These are phyloP conservation scores for Drosophila anomelani DNA, from an alignment of 2,888 invertebrate genomes.

Conservation along the genomic window DNA sequence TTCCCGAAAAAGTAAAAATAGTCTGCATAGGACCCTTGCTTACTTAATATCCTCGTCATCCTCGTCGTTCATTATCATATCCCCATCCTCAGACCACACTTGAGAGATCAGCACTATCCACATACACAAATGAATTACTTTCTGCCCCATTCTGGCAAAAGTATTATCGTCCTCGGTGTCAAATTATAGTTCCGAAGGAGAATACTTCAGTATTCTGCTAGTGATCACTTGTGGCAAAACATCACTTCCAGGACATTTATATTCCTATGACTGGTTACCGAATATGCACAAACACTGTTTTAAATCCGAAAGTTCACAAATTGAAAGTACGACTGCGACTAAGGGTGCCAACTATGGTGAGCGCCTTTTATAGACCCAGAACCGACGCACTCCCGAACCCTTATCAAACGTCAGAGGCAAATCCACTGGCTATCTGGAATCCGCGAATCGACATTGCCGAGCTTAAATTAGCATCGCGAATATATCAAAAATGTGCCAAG, in stretches of 20 bases:
- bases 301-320: slow-evolving; percentile 13
- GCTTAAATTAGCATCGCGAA: slow-evolving; percentile 36
- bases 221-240: slow-evolving; percentile 36
- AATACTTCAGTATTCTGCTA: slow-evolving; percentile 42
- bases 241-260: slow-evolving; percentile 19
- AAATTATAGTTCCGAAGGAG: slow-evolving; percentile 16
- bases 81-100: slow-evolving; percentile 58
- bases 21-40: slow-evolving; percentile 28
- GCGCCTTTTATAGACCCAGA: slow-evolving; percentile 62
- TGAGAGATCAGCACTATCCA: slow-evolving; percentile 44
- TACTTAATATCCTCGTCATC: slow-evolving; percentile 67
- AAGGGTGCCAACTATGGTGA: slow-evolving; percentile 16
- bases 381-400: slow-evolving; percentile 5
- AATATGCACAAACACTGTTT: too few relatives aligned
- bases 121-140: slow-evolving; percentile 41
- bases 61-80: slow-evolving; percentile 64
- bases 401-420: slow-evolving; percentile 30
- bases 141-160: slow-evolving; percentile 48
- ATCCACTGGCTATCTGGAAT: slow-evolving; percentile 27
- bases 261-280: slow-evolving; percentile 1
- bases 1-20: not conserved
- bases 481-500: slow-evolving; percentile 53
- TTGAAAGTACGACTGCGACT: slow-evolving; percentile 55
- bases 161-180: not conserved
- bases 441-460: slow-evolving; percentile 47